A percentile compares a stretch with the other conserved stretches of the same genome.
Conservation (phyloP, 2,797 vertebrate species). For the Caiman crocodilus region DNA sequence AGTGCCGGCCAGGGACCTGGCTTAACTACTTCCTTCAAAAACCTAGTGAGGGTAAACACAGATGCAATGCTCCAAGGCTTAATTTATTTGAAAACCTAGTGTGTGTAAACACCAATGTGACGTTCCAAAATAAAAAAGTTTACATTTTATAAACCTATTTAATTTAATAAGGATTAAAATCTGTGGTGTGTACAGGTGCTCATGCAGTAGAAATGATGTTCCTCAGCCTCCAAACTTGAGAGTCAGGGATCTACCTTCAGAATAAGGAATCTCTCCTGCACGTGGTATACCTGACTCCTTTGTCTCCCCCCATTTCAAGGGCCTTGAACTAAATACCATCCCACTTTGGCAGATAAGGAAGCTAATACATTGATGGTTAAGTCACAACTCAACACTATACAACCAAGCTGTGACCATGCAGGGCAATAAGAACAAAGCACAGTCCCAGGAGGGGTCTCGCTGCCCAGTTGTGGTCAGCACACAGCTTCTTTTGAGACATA, state of each 20-base stretch:
- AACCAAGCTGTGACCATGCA: not conserved
- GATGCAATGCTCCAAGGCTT: too few relatives aligned
- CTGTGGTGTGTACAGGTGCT: too few relatives aligned
- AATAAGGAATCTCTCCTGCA: not conserved
- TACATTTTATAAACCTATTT: too few relatives aligned
- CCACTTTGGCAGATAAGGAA: not conserved
- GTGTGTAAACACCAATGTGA: too few relatives aligned
- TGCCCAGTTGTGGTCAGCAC: too few relatives aligned
- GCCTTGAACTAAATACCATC: not conserved
- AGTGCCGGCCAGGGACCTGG: too few relatives aligned
- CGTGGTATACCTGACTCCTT: not conserved
- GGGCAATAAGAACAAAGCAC: not conserved
- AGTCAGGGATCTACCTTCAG: not conserved
- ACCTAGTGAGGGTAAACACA: too few relatives aligned
- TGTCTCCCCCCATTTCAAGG: not conserved
- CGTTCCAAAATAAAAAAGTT: too few relatives aligned
- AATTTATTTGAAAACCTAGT: too few relatives aligned
- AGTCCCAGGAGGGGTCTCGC: rapidly evolving
- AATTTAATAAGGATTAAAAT: not conserved
- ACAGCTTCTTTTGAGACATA: not conserved
- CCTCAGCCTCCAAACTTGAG: not conserved
- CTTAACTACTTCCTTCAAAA: too few relatives aligned
- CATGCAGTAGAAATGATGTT: not conserved
- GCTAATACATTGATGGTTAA: not conserved
- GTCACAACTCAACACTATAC: not conserved